phyloP scores from a whole-genome alignment of 2,888 invertebrate species.

The Cephus nigrinus region DNA sequence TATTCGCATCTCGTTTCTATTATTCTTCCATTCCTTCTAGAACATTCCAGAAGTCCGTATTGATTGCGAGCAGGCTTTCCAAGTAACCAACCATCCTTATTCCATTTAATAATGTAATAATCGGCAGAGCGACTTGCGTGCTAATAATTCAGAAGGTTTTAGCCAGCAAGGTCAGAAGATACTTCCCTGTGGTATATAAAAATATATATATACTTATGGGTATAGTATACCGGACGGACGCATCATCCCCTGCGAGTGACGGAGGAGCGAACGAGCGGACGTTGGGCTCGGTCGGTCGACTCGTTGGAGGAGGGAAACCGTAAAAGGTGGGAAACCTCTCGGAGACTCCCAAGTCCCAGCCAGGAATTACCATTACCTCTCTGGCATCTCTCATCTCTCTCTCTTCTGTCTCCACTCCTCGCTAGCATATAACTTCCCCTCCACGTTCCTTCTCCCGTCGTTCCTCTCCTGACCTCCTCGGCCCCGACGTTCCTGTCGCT shows the following conservation, averaged over 20 bases:
- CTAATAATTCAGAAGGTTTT: neutral
- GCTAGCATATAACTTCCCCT: neutral
- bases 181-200: neutral
- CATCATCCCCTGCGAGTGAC: constrained; percentile 13
- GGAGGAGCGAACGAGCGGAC: constrained; percentile 22
- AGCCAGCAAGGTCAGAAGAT: neutral
- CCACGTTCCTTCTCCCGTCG: neutral
- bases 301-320: constrained; percentile 61
- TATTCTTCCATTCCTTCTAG: neutral
- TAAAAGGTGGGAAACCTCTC: constrained; percentile 66
- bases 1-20: neutral
- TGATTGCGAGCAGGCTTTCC: neutral
- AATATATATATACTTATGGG: neutral
- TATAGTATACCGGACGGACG: constrained; percentile 1
- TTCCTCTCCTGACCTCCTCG: neutral
- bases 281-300: constrained; percentile 26
- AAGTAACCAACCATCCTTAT: neutral
- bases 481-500: neutral
- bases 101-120: neutral
- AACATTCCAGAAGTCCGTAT: neutral
- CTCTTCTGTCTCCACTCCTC: constrained; percentile 26
- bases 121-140: neutral
- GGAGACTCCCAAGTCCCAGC: constrained; percentile 59
- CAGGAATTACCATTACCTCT: constrained; percentile 60
- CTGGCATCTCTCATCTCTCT: constrained; percentile 51